Percentiles rank a stretch among this genome's conserved stretches.
These are phyloP conservation scores for Triops longicaudatus DNA, from an alignment of 1,140 invertebrate genomes.

Conservation along the genomic window DNA sequence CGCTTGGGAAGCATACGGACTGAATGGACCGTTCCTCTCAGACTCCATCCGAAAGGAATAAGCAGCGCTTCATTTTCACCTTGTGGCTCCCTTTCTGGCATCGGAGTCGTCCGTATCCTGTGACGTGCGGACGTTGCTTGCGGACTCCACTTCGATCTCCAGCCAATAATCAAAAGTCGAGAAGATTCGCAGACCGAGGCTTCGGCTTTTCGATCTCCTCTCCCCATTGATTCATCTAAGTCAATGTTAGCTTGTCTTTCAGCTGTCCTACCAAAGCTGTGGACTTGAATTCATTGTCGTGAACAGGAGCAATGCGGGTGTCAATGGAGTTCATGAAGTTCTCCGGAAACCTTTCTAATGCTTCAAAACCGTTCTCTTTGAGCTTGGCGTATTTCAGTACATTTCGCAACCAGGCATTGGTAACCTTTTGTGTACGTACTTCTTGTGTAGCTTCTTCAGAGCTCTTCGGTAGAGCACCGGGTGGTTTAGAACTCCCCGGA, in stretches of 20 bases:
- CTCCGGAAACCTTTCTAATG: background rate
- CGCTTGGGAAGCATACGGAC: background rate
- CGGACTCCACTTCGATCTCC: background rate
- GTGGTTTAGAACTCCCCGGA: background rate
- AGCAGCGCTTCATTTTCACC: background rate
- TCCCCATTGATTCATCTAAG: background rate
- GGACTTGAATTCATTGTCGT: background rate
- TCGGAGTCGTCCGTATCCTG: background rate
- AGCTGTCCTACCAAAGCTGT: background rate
- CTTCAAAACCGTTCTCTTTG: background rate
- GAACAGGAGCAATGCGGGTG: background rate
- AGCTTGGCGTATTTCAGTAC: background rate
- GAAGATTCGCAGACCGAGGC: background rate
- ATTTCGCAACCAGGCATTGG: background rate
- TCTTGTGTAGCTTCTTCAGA: background rate
- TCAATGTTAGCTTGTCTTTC: background rate
- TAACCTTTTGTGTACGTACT: conserved; percentile 9
- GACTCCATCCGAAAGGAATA: conserved; percentile 19
- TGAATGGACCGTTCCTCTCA: background rate
- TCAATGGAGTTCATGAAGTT: background rate
- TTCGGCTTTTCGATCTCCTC: conserved; percentile 6
- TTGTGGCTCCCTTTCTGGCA: background rate
- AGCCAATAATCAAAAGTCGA: conserved; percentile 1
- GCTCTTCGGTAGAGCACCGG: background rate
- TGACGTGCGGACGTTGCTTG: background rate